Conservation (phyloP, 2,888 invertebrate genomes). For the Leuctra nigra region DNA sequence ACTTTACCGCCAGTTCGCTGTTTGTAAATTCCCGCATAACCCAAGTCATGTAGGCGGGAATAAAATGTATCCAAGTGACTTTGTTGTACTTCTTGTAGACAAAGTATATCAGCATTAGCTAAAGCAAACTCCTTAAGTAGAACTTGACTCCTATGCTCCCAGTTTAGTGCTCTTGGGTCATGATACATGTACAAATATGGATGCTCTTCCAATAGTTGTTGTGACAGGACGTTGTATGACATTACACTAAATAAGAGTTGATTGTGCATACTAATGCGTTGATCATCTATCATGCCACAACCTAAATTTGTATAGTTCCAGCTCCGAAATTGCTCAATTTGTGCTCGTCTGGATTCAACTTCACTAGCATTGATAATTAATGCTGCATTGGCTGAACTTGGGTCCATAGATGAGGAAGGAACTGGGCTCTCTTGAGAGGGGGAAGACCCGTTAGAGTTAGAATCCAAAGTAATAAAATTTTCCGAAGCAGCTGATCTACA, state of each 20-base stretch:
- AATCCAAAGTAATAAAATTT: neutral
- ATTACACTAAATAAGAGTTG: slow-evolving; percentile 53
- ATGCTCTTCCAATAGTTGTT: slow-evolving; percentile 69
- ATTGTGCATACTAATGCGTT: neutral
- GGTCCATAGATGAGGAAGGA: too few species aligned
- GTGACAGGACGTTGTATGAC: slow-evolving; percentile 86
- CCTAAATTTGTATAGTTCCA: slow-evolving; percentile 10
- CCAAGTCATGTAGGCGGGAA: slow-evolving; percentile 37
- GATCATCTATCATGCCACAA: neutral
- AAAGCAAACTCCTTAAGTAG: slow-evolving; percentile 51
- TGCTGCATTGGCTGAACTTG: too few species aligned
- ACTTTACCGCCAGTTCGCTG: slow-evolving; percentile 69
- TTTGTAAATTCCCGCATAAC: slow-evolving; percentile 72
- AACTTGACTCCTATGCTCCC: slow-evolving; percentile 58
- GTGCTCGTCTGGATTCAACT: neutral
- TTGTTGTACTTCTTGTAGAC: slow-evolving; percentile 86
- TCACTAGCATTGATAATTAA: too few species aligned
- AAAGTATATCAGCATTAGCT: slow-evolving; percentile 58
- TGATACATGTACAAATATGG: slow-evolving; percentile 62
- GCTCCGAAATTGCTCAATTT: neutral
- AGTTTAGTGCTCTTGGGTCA: slow-evolving; percentile 51
- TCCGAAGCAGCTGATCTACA: neutral
- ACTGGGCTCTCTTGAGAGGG: neutral
- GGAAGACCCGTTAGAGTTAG: neutral
- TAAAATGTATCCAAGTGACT: slow-evolving; percentile 61